Evolutionary conservation across 1,140 invertebrate species (phyloP), one percentile per base, ranked within the genome.

Genomic region (Cecropterus lyciades): DNA sequence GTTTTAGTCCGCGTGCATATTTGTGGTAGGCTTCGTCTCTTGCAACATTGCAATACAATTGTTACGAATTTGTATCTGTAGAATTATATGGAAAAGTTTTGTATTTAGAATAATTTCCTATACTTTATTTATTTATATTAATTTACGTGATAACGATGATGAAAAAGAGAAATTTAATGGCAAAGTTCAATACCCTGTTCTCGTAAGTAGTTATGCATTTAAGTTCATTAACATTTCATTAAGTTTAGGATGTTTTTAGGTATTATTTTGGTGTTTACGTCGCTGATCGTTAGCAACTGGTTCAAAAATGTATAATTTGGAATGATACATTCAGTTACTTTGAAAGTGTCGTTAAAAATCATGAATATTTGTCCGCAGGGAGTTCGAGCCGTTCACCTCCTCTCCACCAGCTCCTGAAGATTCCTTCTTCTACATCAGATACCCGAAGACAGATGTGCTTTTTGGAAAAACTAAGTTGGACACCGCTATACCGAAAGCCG

Each of bases 391-490:
- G 45, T 94, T 92, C 63, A 92, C 95, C 11, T 94, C 95, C 70
- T 95, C 95, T 20, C 95, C 95, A 15, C 95, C 95, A 10, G 94
- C 94, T 10, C 93, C 95, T 45, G 95, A 96, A 78, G 95, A 96
- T 67, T 94, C 93, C 43, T 96, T 96, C 77, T 95, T 96, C 80
- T 94, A 93, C 66, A 94, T 95, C 66, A 93, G 93, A 16, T 95
- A 95, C 77, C 92, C 94, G 0, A 89, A 86, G 57, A 74, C 86
- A 3, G 82, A 89, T n/a, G 75, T 77, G 0, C 43, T 92, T 17
- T 86, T 92, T 45, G 84, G 82, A 0, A 82, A 85, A 33, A 46
- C 82, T 3, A 89, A 77, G 55, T 59, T 80, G 11, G 56, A 65
- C 52, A 71, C 69, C 13, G 79, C 82, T 7, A 13, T 79, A 3